Evolutionary conservation across 2,113 vertebrate genomes (phyloP), one percentile per base, ranked within the genome.

Genomic region (Thunnus thynnus): DNA sequence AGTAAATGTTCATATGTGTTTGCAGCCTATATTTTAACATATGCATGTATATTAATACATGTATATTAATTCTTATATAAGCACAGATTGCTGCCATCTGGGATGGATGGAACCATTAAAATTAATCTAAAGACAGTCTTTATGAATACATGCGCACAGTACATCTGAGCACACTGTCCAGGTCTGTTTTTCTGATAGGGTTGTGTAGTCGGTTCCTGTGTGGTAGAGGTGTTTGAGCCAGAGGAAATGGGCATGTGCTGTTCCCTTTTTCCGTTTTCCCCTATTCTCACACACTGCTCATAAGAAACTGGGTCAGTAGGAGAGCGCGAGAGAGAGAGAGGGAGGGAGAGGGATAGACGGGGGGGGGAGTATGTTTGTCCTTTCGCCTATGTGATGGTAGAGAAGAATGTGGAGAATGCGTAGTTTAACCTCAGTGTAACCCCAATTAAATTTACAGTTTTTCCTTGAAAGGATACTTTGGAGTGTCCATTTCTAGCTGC

Each of bases 241-340:
- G 70, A 93, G 92, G 90, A 93, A 92, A 88, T 58, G 78, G 88
- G 57, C 84, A 82, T 91, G 86, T 84, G 87, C 88, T 68, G 22
- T 84, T 86, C 71, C 68, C 60, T 16, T 82, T 86, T 90, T 81
- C 52, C 84, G 5, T 76, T 84, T 81, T 52, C 80, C 70, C 68
- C 82, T 76, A 68, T 82, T 80, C 74, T 89, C 78, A 78, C 84
- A 87, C 60, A 56, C 79, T 60, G 84, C 87, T 88, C 62, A 47
- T 46, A 44, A 75, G 84, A 92, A 94, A 88, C 69, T 93, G 89
- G 92, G 92, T 94, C 93, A 94, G 90, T 89, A 47, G 88, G 78
- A 90, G 89, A 89, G 76, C 52, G 47, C 5, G n/a, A 51, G 78
- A 32, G 51, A 55, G 62, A 76, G 55, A 51, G 65, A 50, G 47